Percentiles rank a stretch among this genome's conserved stretches.
Evolutionary conservation across 92 coral and sea anemone species (phyloP).

Genomic region (Zoanthus sansibaricus): DNA sequence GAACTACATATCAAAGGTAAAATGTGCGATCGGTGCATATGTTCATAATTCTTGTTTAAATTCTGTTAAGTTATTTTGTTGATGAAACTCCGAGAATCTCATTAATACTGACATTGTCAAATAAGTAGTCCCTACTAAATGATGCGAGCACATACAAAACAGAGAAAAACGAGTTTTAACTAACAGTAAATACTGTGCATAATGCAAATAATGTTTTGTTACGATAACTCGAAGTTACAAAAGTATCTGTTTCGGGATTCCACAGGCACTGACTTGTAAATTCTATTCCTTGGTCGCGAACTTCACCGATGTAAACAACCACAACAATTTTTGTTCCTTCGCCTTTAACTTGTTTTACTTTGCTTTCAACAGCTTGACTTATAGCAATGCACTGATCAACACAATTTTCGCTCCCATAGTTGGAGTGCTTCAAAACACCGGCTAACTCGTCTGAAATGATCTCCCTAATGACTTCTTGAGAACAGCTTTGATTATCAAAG

Average conservation of each 20-base stretch:
- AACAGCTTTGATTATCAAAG: conserved; percentile 66
- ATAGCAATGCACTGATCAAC: conserved; percentile 77
- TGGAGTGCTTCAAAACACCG: conserved; percentile 63
- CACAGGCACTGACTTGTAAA: conserved; percentile 95
- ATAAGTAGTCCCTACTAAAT: not conserved
- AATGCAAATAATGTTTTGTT: conserved; percentile 88
- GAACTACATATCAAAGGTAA: not conserved
- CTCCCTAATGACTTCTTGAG: conserved; percentile 72
- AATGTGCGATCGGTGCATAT: not conserved
- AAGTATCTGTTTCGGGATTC: conserved; percentile 88
- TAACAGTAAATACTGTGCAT: conserved; percentile 87
- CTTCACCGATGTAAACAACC: conserved; percentile 93
- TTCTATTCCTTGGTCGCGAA: conserved; percentile 97
- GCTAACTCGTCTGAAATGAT: conserved; percentile 84
- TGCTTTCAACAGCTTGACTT: conserved; percentile 80
- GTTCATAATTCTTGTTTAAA: not conserved
- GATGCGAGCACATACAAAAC: not conserved
- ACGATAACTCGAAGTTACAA: conserved; percentile 89
- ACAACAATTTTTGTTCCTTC: conserved; percentile 79
- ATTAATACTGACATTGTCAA: not conserved
- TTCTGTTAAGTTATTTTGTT: not conserved
- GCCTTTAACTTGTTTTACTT: conserved; percentile 65
- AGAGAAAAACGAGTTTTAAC: conserved; percentile 16
- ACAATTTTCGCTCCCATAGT: conserved; percentile 73
- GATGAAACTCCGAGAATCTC: not conserved